These are phyloP conservation scores for Sisyra terminalis DNA, from an alignment of 2,888 invertebrate genomes.

Conservation along the genomic window DNA sequence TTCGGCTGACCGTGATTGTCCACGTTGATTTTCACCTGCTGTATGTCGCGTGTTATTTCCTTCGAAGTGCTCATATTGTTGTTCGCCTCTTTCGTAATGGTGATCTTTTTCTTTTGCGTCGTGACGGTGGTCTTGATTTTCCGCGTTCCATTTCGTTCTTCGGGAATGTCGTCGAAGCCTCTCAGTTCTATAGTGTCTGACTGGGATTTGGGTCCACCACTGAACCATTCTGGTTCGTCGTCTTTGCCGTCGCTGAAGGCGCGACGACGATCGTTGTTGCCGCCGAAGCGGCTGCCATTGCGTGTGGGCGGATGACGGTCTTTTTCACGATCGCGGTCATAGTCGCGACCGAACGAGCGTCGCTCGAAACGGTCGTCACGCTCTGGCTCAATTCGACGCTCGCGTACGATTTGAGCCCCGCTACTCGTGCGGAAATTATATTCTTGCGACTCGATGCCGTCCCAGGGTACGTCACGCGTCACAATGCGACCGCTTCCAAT, in stretches of 20 bases:
- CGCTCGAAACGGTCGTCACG: constrained; percentile 27
- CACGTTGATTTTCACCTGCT: neutral
- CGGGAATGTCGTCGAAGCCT: constrained; percentile 68
- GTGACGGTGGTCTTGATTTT: constrained; percentile 16
- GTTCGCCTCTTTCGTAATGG: constrained; percentile 23
- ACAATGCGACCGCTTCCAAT: constrained; percentile 77
- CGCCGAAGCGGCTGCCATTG: constrained; percentile 28
- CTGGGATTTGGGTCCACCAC: constrained; percentile 79
- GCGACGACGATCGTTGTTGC: constrained; percentile 34
- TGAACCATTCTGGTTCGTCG: constrained; percentile 85
- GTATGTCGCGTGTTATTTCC: neutral
- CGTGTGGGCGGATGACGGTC: constrained; percentile 25
- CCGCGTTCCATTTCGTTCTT: constrained; percentile 19
- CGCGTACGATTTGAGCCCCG: constrained; percentile 15
- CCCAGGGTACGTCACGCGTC: constrained; percentile 39
- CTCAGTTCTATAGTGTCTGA: constrained; percentile 84
- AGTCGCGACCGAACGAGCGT: constrained; percentile 42
- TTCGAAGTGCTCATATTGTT: constrained; percentile 18
- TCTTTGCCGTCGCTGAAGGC: constrained; percentile 35
- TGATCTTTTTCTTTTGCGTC: constrained; percentile 26
- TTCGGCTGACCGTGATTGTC: constrained; percentile 5
- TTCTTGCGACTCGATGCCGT: constrained; percentile 24
- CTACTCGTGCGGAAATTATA: constrained; percentile 19
- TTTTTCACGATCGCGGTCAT: constrained; percentile 21
- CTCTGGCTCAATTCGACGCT: constrained; percentile 15